Evolutionary conservation across 2,888 invertebrate genomes (phyloP).

Genomic region (Chloroclysta siterata): DNA sequence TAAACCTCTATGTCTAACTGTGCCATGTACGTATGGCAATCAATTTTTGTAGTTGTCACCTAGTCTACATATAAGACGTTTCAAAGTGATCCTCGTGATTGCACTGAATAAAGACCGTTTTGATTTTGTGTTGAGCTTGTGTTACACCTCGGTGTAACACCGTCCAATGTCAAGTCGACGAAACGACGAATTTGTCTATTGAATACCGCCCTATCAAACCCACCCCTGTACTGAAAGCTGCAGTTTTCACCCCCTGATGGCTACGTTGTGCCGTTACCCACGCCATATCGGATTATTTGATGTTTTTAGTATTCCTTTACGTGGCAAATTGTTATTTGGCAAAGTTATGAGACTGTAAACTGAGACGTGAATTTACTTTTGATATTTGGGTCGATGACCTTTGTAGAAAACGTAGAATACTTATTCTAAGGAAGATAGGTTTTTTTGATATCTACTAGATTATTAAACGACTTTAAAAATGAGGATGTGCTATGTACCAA

Average conservation of each 20-base stretch:
- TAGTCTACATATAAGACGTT: too few species aligned
- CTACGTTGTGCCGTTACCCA: constrained; percentile 51
- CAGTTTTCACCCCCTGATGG: constrained; percentile 48
- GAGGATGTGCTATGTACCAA: too few species aligned
- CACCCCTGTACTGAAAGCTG: constrained; percentile 52
- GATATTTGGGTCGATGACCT: constrained; percentile 16
- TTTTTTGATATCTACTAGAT: too few species aligned
- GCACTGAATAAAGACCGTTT: too few species aligned
- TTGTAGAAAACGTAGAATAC: neutral
- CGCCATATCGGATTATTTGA: constrained; percentile 39
- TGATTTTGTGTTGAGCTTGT: too few species aligned
- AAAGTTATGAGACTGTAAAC: constrained; percentile 21
- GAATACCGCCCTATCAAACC: constrained; percentile 53
- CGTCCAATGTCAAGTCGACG: constrained; percentile 43
- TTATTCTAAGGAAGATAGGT: too few species aligned
- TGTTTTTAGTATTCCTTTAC: constrained; percentile 37
- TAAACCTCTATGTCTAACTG: too few species aligned
- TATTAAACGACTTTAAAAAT: too few species aligned
- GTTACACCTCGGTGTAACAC: constrained; percentile 48
- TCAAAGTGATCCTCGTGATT: too few species aligned
- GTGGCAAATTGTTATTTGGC: constrained; percentile 27
- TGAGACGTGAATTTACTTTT: constrained; percentile 15
- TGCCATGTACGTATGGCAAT: too few species aligned
- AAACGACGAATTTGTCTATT: constrained; percentile 64
- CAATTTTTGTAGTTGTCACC: too few species aligned